Conservation (phyloP, 2,797 vertebrate genomes). For the Tauraco hartlaubi region DNA sequence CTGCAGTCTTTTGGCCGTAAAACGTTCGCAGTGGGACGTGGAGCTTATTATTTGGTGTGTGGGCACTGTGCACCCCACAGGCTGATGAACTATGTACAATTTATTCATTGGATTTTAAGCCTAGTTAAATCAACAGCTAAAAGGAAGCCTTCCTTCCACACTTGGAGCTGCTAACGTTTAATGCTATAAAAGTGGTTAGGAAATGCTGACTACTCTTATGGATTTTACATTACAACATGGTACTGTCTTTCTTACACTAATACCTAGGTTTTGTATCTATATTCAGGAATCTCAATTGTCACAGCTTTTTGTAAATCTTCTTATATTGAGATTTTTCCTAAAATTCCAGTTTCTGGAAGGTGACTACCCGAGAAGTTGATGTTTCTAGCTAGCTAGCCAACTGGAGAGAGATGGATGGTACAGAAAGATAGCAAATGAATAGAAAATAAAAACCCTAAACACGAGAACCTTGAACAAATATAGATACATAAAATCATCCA, state of each 20-base stretch:
- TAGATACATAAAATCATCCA: neutral
- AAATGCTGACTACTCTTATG: neutral
- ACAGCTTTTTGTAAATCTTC: neutral
- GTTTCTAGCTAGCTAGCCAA: neutral
- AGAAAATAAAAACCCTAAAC: neutral
- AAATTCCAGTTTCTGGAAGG: neutral
- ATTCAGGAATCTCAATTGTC: neutral
- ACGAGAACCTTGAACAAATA: neutral
- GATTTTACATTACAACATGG: neutral
- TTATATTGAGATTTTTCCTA: neutral
- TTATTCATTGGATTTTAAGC: conserved; percentile 66
- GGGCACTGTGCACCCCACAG: conserved; percentile 3
- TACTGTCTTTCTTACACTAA: neutral
- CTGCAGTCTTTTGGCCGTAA: neutral
- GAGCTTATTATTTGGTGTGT: conserved; percentile 31
- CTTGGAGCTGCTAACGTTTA: neutral
- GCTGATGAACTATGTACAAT: conserved; percentile 49
- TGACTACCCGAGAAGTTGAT: neutral
- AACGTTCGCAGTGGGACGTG: neutral
- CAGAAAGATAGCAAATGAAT: neutral
- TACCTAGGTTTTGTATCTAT: neutral
- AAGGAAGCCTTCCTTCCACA: neutral
- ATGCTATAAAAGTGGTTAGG: neutral
- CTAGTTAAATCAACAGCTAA: conserved; percentile 39
- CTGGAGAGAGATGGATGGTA: neutral